Evolutionary conservation across 1,140 invertebrate species (phyloP), one percentile per base, ranked within the genome.

Genomic region (Eriocheir sinensis): DNA sequence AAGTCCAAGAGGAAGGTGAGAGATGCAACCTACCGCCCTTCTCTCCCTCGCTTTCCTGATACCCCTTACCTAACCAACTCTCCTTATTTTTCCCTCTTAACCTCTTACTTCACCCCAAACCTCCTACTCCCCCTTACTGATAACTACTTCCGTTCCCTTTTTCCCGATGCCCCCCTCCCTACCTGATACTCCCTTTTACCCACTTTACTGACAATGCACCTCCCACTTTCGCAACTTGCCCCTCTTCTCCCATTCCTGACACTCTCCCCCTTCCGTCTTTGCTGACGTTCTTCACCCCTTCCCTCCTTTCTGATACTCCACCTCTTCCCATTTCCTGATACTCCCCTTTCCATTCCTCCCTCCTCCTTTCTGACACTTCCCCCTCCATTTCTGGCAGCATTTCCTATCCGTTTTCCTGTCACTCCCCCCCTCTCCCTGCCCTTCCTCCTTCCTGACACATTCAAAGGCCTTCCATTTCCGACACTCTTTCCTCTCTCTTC

Each of bases 1-100:
- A 97, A 97, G 96, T 98, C 98, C 1, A 99, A 99, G 97, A 97
- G 98, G 96, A 99, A 99, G 97, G 99, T 99, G 3, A 97, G 89
- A 60, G 38, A 44, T 4, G 15, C n/a, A 9, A 32, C 40, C 85
- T 88, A 9, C 38, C 38, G 9, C 8, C 38, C 27, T 88, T 34
- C 85, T 34, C 40, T 88, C 8, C 27, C 38, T 40, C 6, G n/a
- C 34, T n/a, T n/a, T n/a, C n/a, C n/a, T n/a, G n/a, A n/a, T n/a
- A n/a, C n/a, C n/a, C n/a, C n/a, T n/a, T n/a, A n/a, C n/a, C n/a
- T n/a, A n/a, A n/a, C n/a, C n/a, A n/a, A n/a, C n/a, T n/a, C n/a
- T n/a, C n/a, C n/a, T n/a, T n/a, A n/a, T n/a, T n/a, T n/a, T n/a
- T n/a, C n/a, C n/a, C n/a, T n/a, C n/a, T n/a, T n/a, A n/a, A n/a